A percentile compares a stretch with the other conserved stretches of the same genome.
phyloP scores from a whole-genome alignment of 2,797 vertebrate species.

The Paramormyrops hopkinsi region DNA sequence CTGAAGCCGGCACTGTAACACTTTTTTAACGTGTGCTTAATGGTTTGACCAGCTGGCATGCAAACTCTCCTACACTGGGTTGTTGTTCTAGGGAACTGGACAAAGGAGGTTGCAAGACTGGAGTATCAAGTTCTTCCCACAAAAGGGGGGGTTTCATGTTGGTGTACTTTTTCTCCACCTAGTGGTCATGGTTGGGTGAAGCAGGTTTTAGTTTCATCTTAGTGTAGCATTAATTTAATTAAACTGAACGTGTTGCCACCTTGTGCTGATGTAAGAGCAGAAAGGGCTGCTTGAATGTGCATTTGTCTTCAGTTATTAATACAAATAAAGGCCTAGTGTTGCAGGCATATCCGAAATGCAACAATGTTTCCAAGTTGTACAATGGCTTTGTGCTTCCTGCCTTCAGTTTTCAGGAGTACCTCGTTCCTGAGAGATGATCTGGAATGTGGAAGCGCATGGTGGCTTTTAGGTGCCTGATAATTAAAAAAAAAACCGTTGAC shows the following conservation, averaged over 20 bases:
- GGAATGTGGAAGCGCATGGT: not conserved
- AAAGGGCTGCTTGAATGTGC: slow-evolving; percentile 13
- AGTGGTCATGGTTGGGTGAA: not conserved
- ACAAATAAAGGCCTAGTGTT: not conserved
- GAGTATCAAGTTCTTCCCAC: slow-evolving; percentile 7
- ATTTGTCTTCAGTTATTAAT: not conserved
- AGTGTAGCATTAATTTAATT: not conserved
- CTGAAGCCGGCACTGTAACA: not conserved
- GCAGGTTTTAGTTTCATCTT: not conserved
- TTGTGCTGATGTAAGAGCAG: slow-evolving; percentile 36
- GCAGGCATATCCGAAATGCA: slow-evolving; percentile 38
- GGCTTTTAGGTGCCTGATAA: not conserved
- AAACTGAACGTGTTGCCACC: slow-evolving; percentile 50
- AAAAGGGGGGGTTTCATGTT: not conserved
- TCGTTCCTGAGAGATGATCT: not conserved
- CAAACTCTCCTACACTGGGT: not conserved
- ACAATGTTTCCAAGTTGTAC: slow-evolving; percentile 67
- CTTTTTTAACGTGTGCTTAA: not conserved
- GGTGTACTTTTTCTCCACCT: not conserved
- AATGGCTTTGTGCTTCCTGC: slow-evolving; percentile 55
- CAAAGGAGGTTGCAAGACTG: not conserved
- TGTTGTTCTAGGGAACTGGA: not conserved
- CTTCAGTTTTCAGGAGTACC: not conserved
- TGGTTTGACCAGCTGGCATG: not conserved
- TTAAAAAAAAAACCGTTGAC: not conserved